Base-by-base conservation (phyloP, 2,888 invertebrate genomes). In the Phlogophora meticulosa region DNA sequence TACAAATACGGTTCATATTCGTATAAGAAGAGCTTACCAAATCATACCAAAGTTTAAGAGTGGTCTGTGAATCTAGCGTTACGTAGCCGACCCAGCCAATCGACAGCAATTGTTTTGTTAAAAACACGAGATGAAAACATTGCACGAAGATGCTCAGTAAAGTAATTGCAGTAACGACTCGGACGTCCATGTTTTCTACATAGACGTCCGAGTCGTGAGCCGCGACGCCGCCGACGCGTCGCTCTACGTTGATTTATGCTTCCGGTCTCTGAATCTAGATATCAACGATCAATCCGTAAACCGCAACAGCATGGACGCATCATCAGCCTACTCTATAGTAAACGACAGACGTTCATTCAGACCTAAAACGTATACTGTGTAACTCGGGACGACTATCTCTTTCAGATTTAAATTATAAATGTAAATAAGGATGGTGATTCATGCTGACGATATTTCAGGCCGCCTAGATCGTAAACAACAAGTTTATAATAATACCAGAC, bases 251-350 rank as follows among this genome's bases (percentile, higher is more conserved):
- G 92, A 93, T 94, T 94, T 93, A 94, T 93, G 91, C 90, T 90
- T 94, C 94, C 94, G 92, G 88, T 88, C 80, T 80, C 80, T 93
- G 93, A 94, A 94, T 93, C 92, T 90, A 93, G 89, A 90, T 90
- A 92, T 92, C 90, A 93, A 92, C 91, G 91, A 89, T 84, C 89
- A 87, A 86, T 89, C 90, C 90, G 89, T 89, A 91, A 89, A 48
- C 51, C 59, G 40, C 61, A 36, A 91, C 88, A 84, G 83, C 86
- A 87, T 81, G 79, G 76, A 76, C 82, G 79, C 80, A 79, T 79
- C 81, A 71, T 72, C 78, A 72, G 38, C 46, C 71, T 38, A 48
- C 43, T 51, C 11, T 53, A 52, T 42, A 70, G 73, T 53, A 42
- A 22, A 70, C 28, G 24, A n/a, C 7, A 57, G 7, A 48, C n/a